Evolutionary conservation across 2,797 vertebrate species (phyloP).

Genomic region (Malacoraja senta): DNA sequence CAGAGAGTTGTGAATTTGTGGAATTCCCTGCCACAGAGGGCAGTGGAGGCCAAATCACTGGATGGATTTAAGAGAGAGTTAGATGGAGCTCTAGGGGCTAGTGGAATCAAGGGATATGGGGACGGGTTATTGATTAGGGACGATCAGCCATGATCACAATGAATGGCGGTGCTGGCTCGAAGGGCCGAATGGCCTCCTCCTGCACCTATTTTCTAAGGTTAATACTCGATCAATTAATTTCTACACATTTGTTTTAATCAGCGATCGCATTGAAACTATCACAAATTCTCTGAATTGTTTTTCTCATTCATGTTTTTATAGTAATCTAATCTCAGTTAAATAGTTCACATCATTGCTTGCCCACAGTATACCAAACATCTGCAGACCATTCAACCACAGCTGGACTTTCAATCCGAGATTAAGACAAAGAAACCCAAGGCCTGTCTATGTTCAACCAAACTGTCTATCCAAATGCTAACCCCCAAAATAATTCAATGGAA

Average conservation of each 20-base stretch:
- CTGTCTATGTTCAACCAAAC: neutral
- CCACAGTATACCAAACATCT: neutral
- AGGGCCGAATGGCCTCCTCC: too few relatives aligned
- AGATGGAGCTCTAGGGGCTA: too few relatives aligned
- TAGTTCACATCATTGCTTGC: neutral
- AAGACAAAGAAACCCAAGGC: neutral
- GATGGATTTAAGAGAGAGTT: too few relatives aligned
- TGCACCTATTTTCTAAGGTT: neutral
- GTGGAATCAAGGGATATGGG: too few relatives aligned
- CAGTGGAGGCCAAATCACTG: too few relatives aligned
- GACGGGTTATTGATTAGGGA: too few relatives aligned
- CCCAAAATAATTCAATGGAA: neutral
- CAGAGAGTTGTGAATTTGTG: too few relatives aligned
- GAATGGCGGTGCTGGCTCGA: too few relatives aligned
- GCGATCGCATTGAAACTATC: neutral
- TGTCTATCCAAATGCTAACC: neutral
- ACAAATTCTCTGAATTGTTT: neutral
- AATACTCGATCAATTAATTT: neutral
- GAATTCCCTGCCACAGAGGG: too few relatives aligned
- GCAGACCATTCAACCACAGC: neutral
- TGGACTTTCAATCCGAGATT: neutral
- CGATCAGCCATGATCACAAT: too few relatives aligned
- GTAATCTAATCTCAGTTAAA: neutral
- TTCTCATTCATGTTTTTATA: neutral
- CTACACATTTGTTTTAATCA: neutral